Evolutionary conservation across 2,113 vertebrate genomes (phyloP).

Genomic region (Triplophysa tibetana): DNA sequence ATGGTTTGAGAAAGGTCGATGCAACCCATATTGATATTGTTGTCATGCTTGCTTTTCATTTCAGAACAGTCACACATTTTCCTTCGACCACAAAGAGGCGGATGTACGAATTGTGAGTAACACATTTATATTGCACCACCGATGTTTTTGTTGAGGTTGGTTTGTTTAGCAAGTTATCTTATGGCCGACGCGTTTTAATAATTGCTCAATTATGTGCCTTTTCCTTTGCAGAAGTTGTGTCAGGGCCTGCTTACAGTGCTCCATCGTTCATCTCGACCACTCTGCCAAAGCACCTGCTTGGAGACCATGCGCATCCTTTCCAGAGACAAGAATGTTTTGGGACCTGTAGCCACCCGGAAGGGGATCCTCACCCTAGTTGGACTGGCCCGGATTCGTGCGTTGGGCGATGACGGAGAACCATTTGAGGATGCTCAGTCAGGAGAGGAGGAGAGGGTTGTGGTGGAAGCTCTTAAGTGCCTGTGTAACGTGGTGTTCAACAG

Average conservation of each 20-base stretch:
- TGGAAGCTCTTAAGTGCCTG: conserved; percentile 97
- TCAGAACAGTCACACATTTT: conserved; percentile 87
- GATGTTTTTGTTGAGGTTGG: too few species aligned
- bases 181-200: too few species aligned
- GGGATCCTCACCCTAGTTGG: conserved; percentile 86
- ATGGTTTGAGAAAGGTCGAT: background rate
- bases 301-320: conserved; percentile 95
- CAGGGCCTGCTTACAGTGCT: conserved; percentile 84
- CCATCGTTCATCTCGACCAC: conserved; percentile 76
- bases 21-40: background rate
- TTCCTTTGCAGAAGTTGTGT: conserved; percentile 83
- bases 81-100: conserved; percentile 88
- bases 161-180: background rate
- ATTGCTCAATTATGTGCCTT: background rate
- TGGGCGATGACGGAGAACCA: conserved; percentile 29
- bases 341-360: conserved; percentile 87
- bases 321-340: conserved; percentile 90
- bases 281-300: conserved; percentile 87
- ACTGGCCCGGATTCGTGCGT: conserved; percentile 76
- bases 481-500: conserved; percentile 98
- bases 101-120: conserved; percentile 85
- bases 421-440: conserved; percentile 66
- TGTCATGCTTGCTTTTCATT: conserved; percentile 42
- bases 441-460: conserved; percentile 83
- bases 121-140: background rate